Conservation (phyloP, 35 echinoderm and acorn worm genomes). For the Eucidaris tribuloides region DNA sequence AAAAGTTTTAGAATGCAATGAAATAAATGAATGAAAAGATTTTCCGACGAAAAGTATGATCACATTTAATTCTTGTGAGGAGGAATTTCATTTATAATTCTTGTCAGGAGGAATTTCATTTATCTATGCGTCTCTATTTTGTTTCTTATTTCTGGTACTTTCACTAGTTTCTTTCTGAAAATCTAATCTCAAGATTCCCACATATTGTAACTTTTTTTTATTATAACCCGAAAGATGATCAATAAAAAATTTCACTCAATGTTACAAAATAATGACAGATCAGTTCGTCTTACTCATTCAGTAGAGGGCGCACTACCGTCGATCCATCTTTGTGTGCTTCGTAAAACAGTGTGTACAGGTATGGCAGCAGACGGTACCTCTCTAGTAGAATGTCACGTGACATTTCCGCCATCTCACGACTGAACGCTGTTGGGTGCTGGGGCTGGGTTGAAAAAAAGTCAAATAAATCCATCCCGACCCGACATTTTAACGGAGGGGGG, state of each 20-base stretch:
- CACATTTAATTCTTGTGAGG: too few relatives aligned
- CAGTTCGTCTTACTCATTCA: conserved; percentile 78
- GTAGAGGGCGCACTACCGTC: conserved; percentile 66
- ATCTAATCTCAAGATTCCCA: too few relatives aligned
- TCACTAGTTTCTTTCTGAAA: too few relatives aligned
- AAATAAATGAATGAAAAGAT: too few relatives aligned
- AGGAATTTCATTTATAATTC: too few relatives aligned
- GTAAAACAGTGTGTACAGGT: conserved; percentile 86
- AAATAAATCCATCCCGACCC: background rate
- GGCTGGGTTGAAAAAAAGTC: background rate
- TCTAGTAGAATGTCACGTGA: conserved; percentile 38
- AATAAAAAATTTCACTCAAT: background rate
- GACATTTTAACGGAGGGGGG: background rate
- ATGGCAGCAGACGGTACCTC: conserved; percentile 82
- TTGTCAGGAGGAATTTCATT: too few relatives aligned
- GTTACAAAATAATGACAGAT: background rate
- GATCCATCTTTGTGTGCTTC: conserved; percentile 78
- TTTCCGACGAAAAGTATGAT: too few relatives aligned
- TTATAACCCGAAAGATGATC: background rate
- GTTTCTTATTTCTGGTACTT: too few relatives aligned
- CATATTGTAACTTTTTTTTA: too few relatives aligned
- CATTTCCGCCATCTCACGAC: conserved; percentile 26
- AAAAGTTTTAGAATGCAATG: too few relatives aligned
- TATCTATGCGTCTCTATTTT: too few relatives aligned
- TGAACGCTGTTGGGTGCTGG: conserved; percentile 30